These are phyloP conservation scores for Nycteola revayana DNA, from an alignment of 2,888 invertebrate species.

Conservation along the genomic window DNA sequence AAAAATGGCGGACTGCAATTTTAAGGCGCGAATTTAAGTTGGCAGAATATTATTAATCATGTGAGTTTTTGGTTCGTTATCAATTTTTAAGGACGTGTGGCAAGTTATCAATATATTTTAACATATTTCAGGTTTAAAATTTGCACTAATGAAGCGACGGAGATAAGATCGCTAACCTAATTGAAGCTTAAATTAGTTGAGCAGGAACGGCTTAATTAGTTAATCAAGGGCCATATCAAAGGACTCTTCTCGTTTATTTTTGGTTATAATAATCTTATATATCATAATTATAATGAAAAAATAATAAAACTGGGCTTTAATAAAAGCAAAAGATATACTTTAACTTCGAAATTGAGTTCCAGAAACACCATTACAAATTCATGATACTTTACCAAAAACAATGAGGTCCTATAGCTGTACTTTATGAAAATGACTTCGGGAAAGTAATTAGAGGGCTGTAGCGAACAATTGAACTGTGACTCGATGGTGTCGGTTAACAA, in stretches of 20 bases:
- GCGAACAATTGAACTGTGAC: slow-evolving; percentile 43
- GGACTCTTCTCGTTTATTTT: too few relatives aligned
- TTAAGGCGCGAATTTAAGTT: slow-evolving; percentile 37
- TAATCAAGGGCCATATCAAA: too few relatives aligned
- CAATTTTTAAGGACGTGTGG: slow-evolving; percentile 29
- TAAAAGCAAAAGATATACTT: too few relatives aligned
- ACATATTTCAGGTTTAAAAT: slow-evolving; percentile 12
- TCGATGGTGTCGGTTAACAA: slow-evolving; percentile 18
- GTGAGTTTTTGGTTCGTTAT: slow-evolving; percentile 34
- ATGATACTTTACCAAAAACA: slow-evolving; percentile 22
- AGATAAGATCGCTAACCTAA: slow-evolving; percentile 4
- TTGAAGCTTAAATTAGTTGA: neutral
- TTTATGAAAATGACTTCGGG: slow-evolving; percentile 39
- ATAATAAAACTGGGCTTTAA: too few relatives aligned
- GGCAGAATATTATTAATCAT: slow-evolving; percentile 42
- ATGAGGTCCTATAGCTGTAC: slow-evolving; percentile 32
- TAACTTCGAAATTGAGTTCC: too few relatives aligned
- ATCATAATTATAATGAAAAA: too few relatives aligned
- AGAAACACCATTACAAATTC: slow-evolving; percentile 4
- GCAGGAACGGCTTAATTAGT: neutral
- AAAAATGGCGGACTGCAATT: slow-evolving; percentile 41
- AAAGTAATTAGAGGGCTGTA: slow-evolving; percentile 36
- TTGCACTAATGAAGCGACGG: slow-evolving; percentile 19
- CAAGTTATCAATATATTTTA: slow-evolving; percentile 29
- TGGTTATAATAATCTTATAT: too few relatives aligned